These are phyloP conservation scores for Erynnis tages DNA, from an alignment of 2,888 invertebrate genomes.

Conservation along the genomic window DNA sequence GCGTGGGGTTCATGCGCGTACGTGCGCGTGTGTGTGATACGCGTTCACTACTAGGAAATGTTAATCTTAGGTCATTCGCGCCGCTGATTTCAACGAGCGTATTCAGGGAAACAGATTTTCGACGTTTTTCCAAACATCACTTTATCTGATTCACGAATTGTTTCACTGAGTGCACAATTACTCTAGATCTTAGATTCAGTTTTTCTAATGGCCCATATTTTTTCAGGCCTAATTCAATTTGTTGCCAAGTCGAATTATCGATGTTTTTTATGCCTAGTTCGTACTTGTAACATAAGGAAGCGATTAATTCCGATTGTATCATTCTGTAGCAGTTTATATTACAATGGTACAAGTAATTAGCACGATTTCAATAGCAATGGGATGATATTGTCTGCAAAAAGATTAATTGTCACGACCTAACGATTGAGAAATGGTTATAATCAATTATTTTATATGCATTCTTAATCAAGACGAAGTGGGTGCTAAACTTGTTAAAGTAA, in stretches of 20 bases:
- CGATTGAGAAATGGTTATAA: constrained; percentile 52
- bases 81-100: constrained; percentile 43
- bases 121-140: constrained; percentile 7
- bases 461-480: constrained; percentile 5
- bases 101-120: constrained; percentile 37
- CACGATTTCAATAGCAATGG: constrained; percentile 53
- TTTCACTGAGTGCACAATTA: neutral
- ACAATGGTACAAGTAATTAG: constrained; percentile 59
- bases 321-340: constrained; percentile 55
- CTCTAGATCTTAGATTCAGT: constrained; percentile 1
- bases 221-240: constrained; percentile 20
- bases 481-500: constrained; percentile 22
- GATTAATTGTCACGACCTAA: constrained; percentile 33
- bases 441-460: constrained; percentile 17
- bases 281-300: constrained; percentile 41
- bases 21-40: constrained; percentile 38
- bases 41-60: constrained; percentile 61
- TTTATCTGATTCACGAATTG: constrained; percentile 2
- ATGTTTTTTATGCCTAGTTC: constrained; percentile 31
- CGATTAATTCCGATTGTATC: constrained; percentile 57
- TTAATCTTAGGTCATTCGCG: constrained; percentile 62
- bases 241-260: constrained; percentile 33
- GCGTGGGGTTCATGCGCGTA: constrained; percentile 38
- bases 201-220: constrained; percentile 14
- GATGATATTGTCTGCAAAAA: constrained; percentile 42